Evolutionary conservation across 2,113 vertebrate genomes (phyloP).

Genomic region (human): DNA sequence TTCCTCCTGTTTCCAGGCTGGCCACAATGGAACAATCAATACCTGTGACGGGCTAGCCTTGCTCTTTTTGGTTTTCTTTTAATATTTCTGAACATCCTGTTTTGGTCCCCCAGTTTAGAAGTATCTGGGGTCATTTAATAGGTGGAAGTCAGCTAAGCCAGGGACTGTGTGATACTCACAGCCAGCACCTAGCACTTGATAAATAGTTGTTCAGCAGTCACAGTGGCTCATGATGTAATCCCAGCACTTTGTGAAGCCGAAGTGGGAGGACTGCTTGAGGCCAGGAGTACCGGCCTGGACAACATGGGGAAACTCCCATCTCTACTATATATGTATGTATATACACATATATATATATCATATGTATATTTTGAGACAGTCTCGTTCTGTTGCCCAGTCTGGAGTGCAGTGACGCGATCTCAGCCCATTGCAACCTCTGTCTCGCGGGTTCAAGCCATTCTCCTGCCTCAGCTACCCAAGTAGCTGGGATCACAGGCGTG

Average conservation of each 20-base stretch:
- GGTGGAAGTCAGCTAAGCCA: not conserved
- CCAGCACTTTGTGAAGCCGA: not conserved
- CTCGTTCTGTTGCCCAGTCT: too few species aligned
- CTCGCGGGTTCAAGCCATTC: not conserved
- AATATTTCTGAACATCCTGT: not conserved
- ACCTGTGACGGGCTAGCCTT: not conserved
- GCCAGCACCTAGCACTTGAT: not conserved
- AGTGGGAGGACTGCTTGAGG: not conserved
- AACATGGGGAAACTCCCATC: not conserved
- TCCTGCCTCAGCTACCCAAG: not conserved
- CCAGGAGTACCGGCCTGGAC: not conserved
- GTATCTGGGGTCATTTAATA: not conserved
- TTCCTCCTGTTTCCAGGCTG: not conserved
- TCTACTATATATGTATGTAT: not conserved
- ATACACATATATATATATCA: too few species aligned
- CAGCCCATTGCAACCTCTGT: not conserved
- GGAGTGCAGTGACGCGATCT: too few species aligned
- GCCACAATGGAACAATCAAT: not conserved
- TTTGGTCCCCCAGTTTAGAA: not conserved
- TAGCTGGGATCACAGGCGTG: not conserved
- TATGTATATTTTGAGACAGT: too few species aligned
- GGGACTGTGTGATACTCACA: not conserved
- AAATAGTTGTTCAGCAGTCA: not conserved
- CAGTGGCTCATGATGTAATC: not conserved
- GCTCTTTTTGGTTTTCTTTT: not conserved